phyloP scores from a whole-genome alignment of 2,797 vertebrate species.

The Myripristis murdjan region DNA sequence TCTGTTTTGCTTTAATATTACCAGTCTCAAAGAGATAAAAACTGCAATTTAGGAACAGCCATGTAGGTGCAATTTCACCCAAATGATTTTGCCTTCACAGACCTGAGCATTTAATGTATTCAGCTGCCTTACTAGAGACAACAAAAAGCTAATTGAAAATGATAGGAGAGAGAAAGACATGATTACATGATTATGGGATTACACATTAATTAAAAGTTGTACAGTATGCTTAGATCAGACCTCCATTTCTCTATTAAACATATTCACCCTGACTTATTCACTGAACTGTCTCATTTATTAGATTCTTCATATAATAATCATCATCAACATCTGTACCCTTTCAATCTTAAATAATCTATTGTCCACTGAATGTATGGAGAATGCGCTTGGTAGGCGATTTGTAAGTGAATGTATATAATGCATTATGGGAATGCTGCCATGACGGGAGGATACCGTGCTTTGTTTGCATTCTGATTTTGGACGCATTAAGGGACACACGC shows the following conservation, averaged over 20 bases:
- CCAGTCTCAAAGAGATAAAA: conserved; percentile 15
- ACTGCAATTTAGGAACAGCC: neutral
- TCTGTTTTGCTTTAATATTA: neutral
- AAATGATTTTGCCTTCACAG: conserved; percentile 18
- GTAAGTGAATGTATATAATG: too few relatives aligned
- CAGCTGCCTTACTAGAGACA: conserved; percentile 20
- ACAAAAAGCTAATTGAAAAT: conserved; percentile 55
- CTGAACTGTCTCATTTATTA: conserved; percentile 9
- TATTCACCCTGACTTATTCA: conserved; percentile 29
- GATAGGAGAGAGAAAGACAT: conserved; percentile 42
- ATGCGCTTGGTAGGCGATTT: too few relatives aligned
- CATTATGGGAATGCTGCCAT: too few relatives aligned
- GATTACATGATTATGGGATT: conserved; percentile 62
- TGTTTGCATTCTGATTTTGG: too few relatives aligned
- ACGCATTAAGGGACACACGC: too few relatives aligned
- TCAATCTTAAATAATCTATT: neutral
- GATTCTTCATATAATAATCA: neutral
- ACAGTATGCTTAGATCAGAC: conserved; percentile 34
- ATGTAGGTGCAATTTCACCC: conserved; percentile 13
- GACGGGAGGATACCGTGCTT: too few relatives aligned
- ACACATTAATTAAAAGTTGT: conserved; percentile 56
- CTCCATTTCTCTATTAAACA: conserved; percentile 45
- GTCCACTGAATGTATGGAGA: too few relatives aligned
- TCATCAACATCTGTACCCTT: conserved; percentile 27
- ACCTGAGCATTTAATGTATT: conserved; percentile 38